A percentile compares a stretch with the other conserved stretches of the same genome.
Conservation (phyloP, 2,113 vertebrate species). For the Hemiscyllium ocellatum region DNA sequence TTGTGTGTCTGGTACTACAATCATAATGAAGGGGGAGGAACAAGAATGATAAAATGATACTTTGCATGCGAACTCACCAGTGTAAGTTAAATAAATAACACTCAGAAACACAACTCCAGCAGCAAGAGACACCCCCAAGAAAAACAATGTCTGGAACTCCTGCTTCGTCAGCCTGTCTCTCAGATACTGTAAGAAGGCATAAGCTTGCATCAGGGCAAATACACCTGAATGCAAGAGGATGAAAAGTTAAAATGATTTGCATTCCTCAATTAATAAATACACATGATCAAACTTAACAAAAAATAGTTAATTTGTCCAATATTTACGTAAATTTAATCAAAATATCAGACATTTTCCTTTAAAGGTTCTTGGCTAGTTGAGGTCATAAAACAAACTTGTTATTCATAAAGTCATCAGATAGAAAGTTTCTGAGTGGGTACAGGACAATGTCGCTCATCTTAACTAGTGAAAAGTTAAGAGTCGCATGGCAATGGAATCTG, state of each 20-base stretch:
- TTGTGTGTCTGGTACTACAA: background rate
- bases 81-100: conserved; percentile 92
- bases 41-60: background rate
- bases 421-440: background rate
- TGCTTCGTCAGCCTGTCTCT: conserved; percentile 86
- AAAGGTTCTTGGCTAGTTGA: background rate
- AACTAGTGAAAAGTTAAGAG: background rate
- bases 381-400: background rate
- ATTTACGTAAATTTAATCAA: background rate
- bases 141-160: conserved; percentile 91
- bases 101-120: conserved; percentile 84
- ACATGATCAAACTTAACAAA: background rate
- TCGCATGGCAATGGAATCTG: background rate
- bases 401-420: background rate
- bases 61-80: conserved; percentile 61
- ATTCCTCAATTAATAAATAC: background rate
- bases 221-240: conserved; percentile 66
- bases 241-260: conserved; percentile 14
- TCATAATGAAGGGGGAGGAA: background rate
- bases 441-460: background rate
- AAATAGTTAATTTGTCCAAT: background rate
- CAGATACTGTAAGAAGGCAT: conserved; percentile 88
- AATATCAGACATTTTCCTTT: background rate
- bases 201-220: conserved; percentile 87
- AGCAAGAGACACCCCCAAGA: conserved; percentile 80